Evolutionary conservation across 2,888 invertebrate species (phyloP), one percentile per base, ranked within the genome.

Genomic region (Drosophila colorata): DNA sequence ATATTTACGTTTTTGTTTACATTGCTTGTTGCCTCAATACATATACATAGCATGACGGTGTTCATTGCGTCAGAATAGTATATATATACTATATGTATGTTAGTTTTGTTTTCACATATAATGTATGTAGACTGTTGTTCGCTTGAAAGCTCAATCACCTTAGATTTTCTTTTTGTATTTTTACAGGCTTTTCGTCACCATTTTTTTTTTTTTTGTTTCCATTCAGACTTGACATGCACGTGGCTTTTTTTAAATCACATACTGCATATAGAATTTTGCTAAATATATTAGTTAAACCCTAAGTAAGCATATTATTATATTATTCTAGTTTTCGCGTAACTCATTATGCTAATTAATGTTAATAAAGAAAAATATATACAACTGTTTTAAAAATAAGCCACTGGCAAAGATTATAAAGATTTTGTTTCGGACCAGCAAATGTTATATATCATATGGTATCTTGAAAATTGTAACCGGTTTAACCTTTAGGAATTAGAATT

Each of bases 1-100:
- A n/a, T 44, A 37, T 69, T 63, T 57, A 60, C 46, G 48, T 43
- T 41, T 43, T 56, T 60, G 51, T 57, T 63, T 65, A 59, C 44
- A 51, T 38, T 72, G 20, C 49, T 33, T 25, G 13, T 16, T 43
- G 16, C 11, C 8, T 43, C 16, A 9, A 28, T 25, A 47, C 8
- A 16, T 6, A 7, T 9, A 16, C 4, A 11, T 6, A 20, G n/a
- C n/a, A 23, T 46, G 25, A 20, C 37, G 16, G 23, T 47, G 18
- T 20, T 28, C 13, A 37, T 59, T 63, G 43, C 59, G 47, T 59
- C 58, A 57, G 13, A 13, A 1, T 16, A 23, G 23, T 16, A 33
- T 16, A 33, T 23, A 40, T 5, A 51, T 8, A 25, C 1, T 16
- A 16, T n/a, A 18, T 18, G n/a, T n/a, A 4, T 37, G 14, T 37